phyloP scores from a whole-genome alignment of 2,888 invertebrate species.

The Copidosoma aretas region DNA sequence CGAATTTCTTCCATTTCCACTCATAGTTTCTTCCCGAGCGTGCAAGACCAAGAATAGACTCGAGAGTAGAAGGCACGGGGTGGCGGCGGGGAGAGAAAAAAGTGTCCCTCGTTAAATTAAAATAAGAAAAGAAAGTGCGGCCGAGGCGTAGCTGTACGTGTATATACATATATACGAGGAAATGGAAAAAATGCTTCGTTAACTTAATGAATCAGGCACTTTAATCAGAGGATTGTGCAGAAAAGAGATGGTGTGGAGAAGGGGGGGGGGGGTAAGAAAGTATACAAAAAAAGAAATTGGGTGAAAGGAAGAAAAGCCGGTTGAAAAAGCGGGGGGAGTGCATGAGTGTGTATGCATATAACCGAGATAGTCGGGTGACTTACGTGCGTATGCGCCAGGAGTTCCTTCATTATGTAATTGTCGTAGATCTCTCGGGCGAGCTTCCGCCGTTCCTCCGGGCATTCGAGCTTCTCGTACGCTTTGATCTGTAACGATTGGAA shows the following conservation, averaged over 20 bases:
- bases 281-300: not conserved
- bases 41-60: not conserved
- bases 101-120: constrained; percentile 8
- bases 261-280: too few relatives aligned
- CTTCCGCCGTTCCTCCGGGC: constrained; percentile 93
- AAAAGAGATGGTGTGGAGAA: not conserved
- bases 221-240: constrained; percentile 20
- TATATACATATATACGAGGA: not conserved
- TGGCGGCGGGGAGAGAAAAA: not conserved
- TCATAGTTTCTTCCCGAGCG: not conserved
- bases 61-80: not conserved
- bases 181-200: constrained; percentile 15
- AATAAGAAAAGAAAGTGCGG: not conserved
- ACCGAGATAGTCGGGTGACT: too few relatives aligned
- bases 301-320: constrained; percentile 1
- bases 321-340: not conserved
- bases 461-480: constrained; percentile 97
- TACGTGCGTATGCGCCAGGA: constrained; percentile 98
- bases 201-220: constrained; percentile 18
- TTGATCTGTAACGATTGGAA: constrained; percentile 78
- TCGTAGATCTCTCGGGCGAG: constrained; percentile 98
- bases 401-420: constrained; percentile 99
- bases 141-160: not conserved
- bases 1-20: not conserved
- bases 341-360: too few relatives aligned